phyloP scores from a whole-genome alignment of 2,888 invertebrate species.

The Aricia artaxerxes region DNA sequence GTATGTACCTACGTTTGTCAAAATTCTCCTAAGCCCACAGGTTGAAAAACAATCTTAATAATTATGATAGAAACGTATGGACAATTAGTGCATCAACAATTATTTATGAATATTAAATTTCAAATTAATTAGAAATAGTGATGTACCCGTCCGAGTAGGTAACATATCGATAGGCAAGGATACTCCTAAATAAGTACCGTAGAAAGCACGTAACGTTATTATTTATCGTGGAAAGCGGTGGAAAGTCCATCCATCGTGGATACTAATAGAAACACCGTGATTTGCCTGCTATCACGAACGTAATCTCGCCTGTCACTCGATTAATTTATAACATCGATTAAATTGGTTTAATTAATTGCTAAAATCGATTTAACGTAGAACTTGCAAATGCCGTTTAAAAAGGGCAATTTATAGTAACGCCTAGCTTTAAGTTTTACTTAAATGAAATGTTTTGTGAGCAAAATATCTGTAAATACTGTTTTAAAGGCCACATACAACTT shows the following conservation, averaged over 20 bases:
- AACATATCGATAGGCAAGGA: conserved; percentile 47
- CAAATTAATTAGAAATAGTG: conserved; percentile 31
- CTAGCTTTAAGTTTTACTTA: too few relatives aligned
- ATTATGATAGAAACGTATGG: too few relatives aligned
- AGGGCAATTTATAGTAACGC: background rate
- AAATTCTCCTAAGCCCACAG: too few relatives aligned
- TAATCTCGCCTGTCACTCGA: conserved; percentile 24
- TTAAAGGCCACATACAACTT: background rate
- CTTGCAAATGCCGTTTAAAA: background rate
- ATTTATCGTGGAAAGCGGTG: conserved; percentile 66
- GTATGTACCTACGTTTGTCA: too few relatives aligned
- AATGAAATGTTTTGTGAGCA: too few relatives aligned
- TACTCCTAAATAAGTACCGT: conserved; percentile 46
- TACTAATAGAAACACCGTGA: conserved; percentile 36
- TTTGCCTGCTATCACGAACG: conserved; percentile 32
- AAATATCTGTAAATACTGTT: too few relatives aligned
- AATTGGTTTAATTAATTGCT: conserved; percentile 29
- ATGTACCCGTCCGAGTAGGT: conserved; percentile 35
- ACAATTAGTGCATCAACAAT: too few relatives aligned
- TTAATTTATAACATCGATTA: conserved; percentile 29
- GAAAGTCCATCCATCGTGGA: conserved; percentile 51
- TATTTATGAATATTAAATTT: background rate
- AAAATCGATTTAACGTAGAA: conserved; percentile 9
- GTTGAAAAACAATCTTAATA: too few relatives aligned
- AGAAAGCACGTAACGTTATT: conserved; percentile 65